These are phyloP conservation scores for Drosophila melanica DNA, from an alignment of 1,140 invertebrate genomes.

Conservation along the genomic window DNA sequence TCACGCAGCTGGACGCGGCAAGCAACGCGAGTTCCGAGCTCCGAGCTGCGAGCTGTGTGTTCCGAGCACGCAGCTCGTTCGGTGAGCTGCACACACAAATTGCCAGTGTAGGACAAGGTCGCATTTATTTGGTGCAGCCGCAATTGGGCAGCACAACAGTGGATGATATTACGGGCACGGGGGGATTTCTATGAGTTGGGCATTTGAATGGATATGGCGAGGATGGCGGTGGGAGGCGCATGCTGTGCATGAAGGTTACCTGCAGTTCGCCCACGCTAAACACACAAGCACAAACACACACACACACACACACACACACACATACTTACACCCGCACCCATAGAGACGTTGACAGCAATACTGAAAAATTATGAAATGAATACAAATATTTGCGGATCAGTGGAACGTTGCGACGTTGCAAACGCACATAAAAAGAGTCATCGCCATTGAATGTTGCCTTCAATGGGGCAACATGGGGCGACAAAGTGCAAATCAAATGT, in stretches of 20 bases:
- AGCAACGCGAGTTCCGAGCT: conserved; percentile 14
- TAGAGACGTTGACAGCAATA: conserved; percentile 50
- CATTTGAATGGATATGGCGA: conserved; percentile 31
- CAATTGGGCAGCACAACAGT: conserved; percentile 59
- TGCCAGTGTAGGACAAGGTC: conserved; percentile 79
- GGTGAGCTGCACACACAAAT: conserved; percentile 51
- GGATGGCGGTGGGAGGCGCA: conserved; percentile 2
- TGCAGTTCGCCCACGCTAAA: conserved; percentile 43
- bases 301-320: conserved; percentile 18
- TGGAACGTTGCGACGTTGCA: conserved; percentile 18
- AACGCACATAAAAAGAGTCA: conserved; percentile 29
- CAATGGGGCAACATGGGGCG: conserved; percentile 46
- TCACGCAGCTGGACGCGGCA: conserved; percentile 69
- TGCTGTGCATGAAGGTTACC: conserved; percentile 71
- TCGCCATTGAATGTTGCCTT: conserved; percentile 47
- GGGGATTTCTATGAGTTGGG: background rate
- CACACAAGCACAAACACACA: conserved; percentile 1
- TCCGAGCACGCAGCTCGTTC: conserved; percentile 32
- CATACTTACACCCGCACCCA: background rate
- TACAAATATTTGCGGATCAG: conserved; percentile 76
- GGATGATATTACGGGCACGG: background rate
- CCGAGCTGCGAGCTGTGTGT: conserved; percentile 8
- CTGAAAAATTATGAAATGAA: conserved; percentile 72
- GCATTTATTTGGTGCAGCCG: conserved; percentile 75
- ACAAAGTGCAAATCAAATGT: conserved; percentile 66